Evolutionary conservation across 2,888 invertebrate genomes (phyloP), one percentile per base, ranked within the genome.

Genomic region (Anorthoa munda): DNA sequence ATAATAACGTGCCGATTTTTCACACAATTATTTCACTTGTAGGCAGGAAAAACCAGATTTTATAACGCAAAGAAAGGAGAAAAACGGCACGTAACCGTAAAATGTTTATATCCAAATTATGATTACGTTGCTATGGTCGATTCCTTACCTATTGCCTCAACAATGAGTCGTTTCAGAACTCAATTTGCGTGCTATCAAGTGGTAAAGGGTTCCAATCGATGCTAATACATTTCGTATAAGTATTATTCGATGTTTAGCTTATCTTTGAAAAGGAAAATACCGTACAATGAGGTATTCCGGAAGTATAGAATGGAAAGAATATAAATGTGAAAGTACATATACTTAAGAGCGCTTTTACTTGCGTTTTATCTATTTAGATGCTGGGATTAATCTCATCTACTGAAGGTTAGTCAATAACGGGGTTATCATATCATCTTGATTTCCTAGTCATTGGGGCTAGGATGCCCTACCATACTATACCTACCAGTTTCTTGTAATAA

Each of bases 181-280:
- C 67, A 67, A 65, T 64, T 31, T 74, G 60, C 55, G 18, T 55
- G 65, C 59, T 45, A 55, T 65, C 53, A 65, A 76, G 64, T 71
- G 66, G 58, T 50, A 46, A 66, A 72, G 51, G 78, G 55, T 51
- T 61, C 18, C 66, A 66, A 74, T 79, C 17, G 48, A 73, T 65
- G 45, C 31, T 48, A 55, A 55, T 50, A 65, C 39, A 50, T 72
- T 64, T 53, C 21, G 23, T 67, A 23, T 65, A 67, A 45, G 53
- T 53, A 45, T 55, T 23, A 67, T 65, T 63, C 26, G 45, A 58
- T 61, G 23, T 72, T 58, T 46, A 65, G 23, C 45, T 56, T 63
- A 46, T 64, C 55, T 65, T 53, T 31, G 12, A 9, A 46, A 56
- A 23, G 15, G 17, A 61, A 65, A 64, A 55, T 58, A 2, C 23